phyloP scores from a whole-genome alignment of 2,113 vertebrate genomes.

The Anoplopoma fimbria region DNA sequence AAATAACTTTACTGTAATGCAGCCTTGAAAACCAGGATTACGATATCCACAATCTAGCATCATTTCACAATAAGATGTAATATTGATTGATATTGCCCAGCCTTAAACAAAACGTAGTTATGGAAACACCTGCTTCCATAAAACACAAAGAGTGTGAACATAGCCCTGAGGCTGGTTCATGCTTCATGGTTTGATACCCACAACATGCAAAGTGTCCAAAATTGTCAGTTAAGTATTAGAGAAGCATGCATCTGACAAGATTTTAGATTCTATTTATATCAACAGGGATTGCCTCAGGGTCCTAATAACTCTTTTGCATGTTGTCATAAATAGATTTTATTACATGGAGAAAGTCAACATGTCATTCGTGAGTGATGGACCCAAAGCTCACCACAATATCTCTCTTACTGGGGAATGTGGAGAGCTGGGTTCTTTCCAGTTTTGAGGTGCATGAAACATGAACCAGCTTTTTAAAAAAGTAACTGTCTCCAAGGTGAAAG shows the following conservation, averaged over 20 bases:
- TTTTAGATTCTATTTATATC: neutral
- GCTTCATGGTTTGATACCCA: slow-evolving; percentile 52
- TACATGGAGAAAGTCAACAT: slow-evolving; percentile 58
- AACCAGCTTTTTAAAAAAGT: slow-evolving; percentile 40
- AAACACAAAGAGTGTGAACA: slow-evolving; percentile 54
- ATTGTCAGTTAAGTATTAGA: slow-evolving; percentile 11
- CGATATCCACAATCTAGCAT: neutral
- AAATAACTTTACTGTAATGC: neutral
- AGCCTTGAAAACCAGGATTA: neutral
- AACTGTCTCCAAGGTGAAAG: slow-evolving; percentile 14
- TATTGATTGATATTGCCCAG: neutral
- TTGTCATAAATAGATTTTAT: neutral
- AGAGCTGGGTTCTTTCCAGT: slow-evolving; percentile 15
- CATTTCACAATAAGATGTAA: neutral
- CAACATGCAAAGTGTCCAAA: slow-evolving; percentile 43
- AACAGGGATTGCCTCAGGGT: neutral
- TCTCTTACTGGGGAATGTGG: slow-evolving; percentile 27
- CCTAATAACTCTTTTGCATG: neutral
- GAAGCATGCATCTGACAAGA: slow-evolving; percentile 18
- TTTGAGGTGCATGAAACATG: slow-evolving; percentile 54
- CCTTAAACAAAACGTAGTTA: neutral
- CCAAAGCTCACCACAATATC: slow-evolving; percentile 11
- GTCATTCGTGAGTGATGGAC: slow-evolving; percentile 42
- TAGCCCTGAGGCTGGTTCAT: slow-evolving; percentile 55
- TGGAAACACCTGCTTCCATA: slow-evolving; percentile 19